A percentile compares a stretch with the other conserved stretches of the same genome.
These are phyloP conservation scores for Callopanchax toddi DNA, from an alignment of 2,113 vertebrate species.

Conservation along the genomic window DNA sequence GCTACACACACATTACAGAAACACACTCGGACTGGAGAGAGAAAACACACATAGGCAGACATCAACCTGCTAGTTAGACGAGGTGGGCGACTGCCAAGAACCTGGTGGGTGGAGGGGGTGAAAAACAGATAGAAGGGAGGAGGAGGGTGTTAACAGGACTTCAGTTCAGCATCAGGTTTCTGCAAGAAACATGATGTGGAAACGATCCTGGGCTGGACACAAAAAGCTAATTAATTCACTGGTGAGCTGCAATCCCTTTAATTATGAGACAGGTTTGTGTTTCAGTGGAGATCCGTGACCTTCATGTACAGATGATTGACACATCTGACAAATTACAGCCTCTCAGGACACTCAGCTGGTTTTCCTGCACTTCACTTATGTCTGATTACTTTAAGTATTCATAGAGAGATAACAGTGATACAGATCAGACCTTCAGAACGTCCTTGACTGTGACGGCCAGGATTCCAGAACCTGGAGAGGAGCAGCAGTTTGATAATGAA, in stretches of 20 bases:
- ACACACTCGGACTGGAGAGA: conserved; percentile 17
- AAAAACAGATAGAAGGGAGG: conserved; percentile 46
- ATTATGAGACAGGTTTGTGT: neutral
- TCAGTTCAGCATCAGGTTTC: conserved; percentile 14
- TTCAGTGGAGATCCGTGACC: neutral
- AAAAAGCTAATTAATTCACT: neutral
- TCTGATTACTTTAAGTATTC: neutral
- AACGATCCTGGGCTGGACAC: neutral
- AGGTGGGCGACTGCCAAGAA: conserved; percentile 74
- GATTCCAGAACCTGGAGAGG: neutral
- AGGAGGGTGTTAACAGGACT: conserved; percentile 32
- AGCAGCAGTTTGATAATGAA: neutral
- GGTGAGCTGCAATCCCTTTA: neutral
- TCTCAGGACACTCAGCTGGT: neutral
- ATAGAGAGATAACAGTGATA: neutral
- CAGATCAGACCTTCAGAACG: neutral
- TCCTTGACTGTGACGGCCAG: neutral
- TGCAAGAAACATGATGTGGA: conserved; percentile 23
- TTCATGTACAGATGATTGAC: neutral
- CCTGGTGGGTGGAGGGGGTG: conserved; percentile 32
- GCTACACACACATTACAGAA: conserved; percentile 28
- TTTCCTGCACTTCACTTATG: neutral
- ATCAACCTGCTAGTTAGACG: conserved; percentile 75
- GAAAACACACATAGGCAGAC: conserved; percentile 34
- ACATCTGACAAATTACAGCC: neutral